Percentiles rank a stretch among this genome's conserved stretches.
Conservation (phyloP, 2,797 vertebrate species). For the Manis javanica region DNA sequence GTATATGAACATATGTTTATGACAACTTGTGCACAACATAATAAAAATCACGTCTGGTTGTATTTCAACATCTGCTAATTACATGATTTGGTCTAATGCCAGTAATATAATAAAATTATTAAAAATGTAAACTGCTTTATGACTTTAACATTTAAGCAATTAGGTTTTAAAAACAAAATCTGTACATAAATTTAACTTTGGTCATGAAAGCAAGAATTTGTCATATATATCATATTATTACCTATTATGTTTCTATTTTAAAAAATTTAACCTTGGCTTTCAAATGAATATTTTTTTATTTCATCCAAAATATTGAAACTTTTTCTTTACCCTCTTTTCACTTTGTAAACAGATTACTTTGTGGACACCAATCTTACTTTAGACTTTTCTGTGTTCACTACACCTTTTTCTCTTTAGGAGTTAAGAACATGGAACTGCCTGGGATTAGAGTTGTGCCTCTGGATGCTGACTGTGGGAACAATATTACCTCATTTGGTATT, state of each 20-base stretch:
- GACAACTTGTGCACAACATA: not conserved
- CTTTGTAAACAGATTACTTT: not conserved
- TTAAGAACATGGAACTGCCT: not conserved
- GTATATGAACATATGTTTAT: not conserved
- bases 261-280: not conserved
- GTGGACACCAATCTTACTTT: not conserved
- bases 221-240: not conserved
- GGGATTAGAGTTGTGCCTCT: not conserved
- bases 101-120: not conserved
- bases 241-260: not conserved
- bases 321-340: not conserved
- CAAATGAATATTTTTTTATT: not conserved
- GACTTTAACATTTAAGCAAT: conserved; percentile 20
- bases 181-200: not conserved
- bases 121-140: not conserved
- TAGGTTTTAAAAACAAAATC: not conserved
- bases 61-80: conserved; percentile 23
- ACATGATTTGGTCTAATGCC: not conserved
- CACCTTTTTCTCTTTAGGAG: not conserved
- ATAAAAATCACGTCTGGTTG: not conserved
- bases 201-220: not conserved
- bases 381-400: not conserved
- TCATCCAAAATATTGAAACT: not conserved
- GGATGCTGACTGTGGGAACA: not conserved
- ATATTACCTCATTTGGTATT: not conserved